Conservation (phyloP, 2,113 vertebrate species). For the Eonycteris spelaea region DNA sequence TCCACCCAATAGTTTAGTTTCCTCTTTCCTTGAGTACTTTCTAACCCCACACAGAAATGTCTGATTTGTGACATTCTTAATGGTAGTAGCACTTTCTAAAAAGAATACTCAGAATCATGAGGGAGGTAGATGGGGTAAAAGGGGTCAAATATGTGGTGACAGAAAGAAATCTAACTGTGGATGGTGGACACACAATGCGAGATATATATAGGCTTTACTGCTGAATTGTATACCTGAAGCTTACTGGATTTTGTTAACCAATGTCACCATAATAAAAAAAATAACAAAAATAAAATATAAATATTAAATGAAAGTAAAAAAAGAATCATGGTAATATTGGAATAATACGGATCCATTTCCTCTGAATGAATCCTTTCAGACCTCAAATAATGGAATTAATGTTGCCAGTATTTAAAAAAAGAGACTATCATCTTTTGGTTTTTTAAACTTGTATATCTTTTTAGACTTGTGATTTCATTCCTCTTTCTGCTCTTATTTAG, state of each 20-base stretch:
- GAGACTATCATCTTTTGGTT: background rate
- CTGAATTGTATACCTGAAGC: too few relatives aligned
- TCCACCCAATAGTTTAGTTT: background rate
- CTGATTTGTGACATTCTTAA: slow-evolving; percentile 29
- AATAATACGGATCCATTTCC: background rate
- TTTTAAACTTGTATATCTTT: slow-evolving; percentile 14
- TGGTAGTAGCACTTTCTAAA: background rate
- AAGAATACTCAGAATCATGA: background rate
- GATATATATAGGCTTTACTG: too few relatives aligned
- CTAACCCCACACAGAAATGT: background rate
- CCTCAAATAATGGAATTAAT: slow-evolving; percentile 2
- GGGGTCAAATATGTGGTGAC: too few relatives aligned
- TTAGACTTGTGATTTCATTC: slow-evolving; percentile 18
- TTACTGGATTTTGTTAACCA: too few relatives aligned
- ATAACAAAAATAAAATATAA: too few relatives aligned
- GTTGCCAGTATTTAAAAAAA: background rate
- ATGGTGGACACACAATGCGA: too few relatives aligned
- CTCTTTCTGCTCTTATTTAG: background rate
- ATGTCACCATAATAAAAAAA: too few relatives aligned
- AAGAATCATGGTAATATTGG: background rate
- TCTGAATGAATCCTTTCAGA: background rate
- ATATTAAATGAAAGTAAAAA: too few relatives aligned
- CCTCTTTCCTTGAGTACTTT: slow-evolving; percentile 5
- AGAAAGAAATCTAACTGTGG: too few relatives aligned
- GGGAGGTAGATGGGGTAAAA: too few relatives aligned